Evolutionary conservation across 2,113 vertebrate genomes (phyloP), one percentile per base, ranked within the genome.

Genomic region (Catharus bicknelli): DNA sequence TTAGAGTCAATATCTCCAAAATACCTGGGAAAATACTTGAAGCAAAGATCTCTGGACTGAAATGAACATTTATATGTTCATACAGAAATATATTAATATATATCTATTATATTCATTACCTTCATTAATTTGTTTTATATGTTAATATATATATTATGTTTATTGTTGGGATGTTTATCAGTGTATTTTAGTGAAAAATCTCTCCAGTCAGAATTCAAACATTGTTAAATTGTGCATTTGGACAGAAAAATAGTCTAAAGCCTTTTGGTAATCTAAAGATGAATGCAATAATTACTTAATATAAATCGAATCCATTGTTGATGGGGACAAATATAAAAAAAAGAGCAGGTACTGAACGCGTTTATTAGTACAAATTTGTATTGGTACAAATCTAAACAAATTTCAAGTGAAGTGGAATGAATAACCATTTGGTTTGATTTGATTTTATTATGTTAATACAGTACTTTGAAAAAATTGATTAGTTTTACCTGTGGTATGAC

Each of bases 321-420:
- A n/a, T 1, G 2, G 12, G 1, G 7, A 5, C 2, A 83, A 80
- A 48, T 22, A 15, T 0, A 11, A 51, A 55, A 66, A 22, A 36
- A 22, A 38, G 48, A 29, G 1, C 6, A 54, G 29, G 5, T n/a
- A 36, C 5, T 36, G 13, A 77, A 40, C 1, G 2, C 2, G 12
- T 47, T 58, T 67, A 18, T 38, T 4, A 1, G 0, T 3, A 36
- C 34, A 36, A 36, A 36, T 36, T 36, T 36, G 34, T 36, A 16
- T 21, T 61, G 53, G 10, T 21, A 63, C 2, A 63, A 74, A 83
- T 23, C 4, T n/a, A 80, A 76, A 25, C 10, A 77, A 73, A 14
- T 3, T 76, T 66, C 5, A 47, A 10, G 18, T 36, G 36, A 69
- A n/a, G 11, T 16, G 7, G 11, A 42, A 18, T 42, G 43, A 61